Evolutionary conservation across 2,797 vertebrate genomes (phyloP).

Genomic region (Etheostoma nigrum): DNA sequence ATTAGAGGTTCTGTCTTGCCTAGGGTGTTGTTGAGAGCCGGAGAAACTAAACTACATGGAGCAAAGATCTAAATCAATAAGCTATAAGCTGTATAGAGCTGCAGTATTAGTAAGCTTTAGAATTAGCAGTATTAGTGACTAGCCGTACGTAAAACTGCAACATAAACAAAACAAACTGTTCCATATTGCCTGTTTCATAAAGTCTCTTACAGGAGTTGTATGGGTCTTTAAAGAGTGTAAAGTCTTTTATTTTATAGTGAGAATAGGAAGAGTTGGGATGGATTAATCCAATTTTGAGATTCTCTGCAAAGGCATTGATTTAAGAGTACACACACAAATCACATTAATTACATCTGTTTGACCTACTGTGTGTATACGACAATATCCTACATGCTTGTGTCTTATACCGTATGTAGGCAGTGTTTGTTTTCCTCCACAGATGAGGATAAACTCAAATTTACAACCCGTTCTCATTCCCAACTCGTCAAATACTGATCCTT

Average conservation of each 20-base stretch:
- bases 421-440: conserved; percentile 17
- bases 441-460: neutral
- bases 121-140: conserved; percentile 2
- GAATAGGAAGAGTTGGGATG: conserved; percentile 19
- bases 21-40: conserved; percentile 3
- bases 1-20: conserved; percentile 15
- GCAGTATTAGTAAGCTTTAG: conserved; percentile 11
- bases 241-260: conserved; percentile 20
- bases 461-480: too few species aligned
- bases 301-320: conserved; percentile 29
- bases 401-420: neutral
- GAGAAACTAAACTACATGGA: conserved; percentile 27
- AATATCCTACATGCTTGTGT: conserved; percentile 5
- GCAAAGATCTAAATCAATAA: conserved; percentile 22
- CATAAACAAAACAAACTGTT: conserved; percentile 8
- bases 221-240: conserved; percentile 6
- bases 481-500: too few species aligned
- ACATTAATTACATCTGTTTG: conserved; percentile 26
- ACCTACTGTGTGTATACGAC: neutral
- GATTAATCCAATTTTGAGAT: conserved; percentile 34
- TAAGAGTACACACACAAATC: conserved; percentile 31
- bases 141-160: neutral
- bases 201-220: neutral
- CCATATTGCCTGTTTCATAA: conserved; percentile 20
- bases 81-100: conserved; percentile 16